phyloP scores from a whole-genome alignment of 2,797 vertebrate genomes.

The Capromys pilorides region DNA sequence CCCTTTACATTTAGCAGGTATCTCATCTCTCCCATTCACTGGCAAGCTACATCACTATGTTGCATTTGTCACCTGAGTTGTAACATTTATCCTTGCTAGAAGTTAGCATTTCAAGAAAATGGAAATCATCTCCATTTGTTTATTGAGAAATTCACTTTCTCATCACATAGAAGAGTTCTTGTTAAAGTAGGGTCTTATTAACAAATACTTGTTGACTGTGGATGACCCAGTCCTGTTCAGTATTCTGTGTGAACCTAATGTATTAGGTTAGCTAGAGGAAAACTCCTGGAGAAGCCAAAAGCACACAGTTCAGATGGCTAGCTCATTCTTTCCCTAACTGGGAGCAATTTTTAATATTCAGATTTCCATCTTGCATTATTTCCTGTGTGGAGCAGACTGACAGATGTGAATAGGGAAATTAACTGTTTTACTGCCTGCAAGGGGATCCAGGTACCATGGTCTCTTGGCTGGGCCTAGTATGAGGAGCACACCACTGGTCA shows the following conservation, averaged over 20 bases:
- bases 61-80: neutral
- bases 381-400: neutral
- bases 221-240: neutral
- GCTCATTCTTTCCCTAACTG: neutral
- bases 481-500: neutral
- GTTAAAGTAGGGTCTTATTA: neutral
- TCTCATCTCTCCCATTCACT: neutral
- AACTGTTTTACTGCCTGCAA: neutral
- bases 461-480: neutral
- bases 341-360: neutral
- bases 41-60: neutral
- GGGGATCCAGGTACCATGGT: neutral
- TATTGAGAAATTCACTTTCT: neutral
- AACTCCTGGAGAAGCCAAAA: neutral
- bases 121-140: neutral
- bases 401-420: neutral
- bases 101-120: neutral
- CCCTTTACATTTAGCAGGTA: neutral
- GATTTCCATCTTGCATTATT: slow-evolving; percentile 5
- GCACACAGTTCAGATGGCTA: neutral
- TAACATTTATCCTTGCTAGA: neutral
- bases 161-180: neutral
- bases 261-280: neutral
- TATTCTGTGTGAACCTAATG: neutral
- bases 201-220: neutral